phyloP scores from a whole-genome alignment of 2,888 invertebrate species.

The Esperia sulphurella region DNA sequence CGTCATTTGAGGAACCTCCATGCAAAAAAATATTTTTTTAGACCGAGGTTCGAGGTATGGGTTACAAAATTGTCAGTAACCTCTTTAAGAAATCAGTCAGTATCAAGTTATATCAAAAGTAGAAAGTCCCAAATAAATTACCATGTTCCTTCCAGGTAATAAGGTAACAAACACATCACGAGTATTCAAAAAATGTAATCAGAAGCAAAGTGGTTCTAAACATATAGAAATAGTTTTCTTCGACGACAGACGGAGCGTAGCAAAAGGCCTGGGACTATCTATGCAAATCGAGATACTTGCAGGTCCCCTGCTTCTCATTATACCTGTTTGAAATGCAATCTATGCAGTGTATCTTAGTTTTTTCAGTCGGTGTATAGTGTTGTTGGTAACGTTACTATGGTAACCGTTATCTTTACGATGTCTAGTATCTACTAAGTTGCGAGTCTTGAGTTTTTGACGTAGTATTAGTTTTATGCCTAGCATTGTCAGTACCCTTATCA shows the following conservation, averaged over 20 bases:
- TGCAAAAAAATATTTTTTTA: no score
- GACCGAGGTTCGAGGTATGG: no score
- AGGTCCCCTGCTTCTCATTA: conserved; percentile 57
- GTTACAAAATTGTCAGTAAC: no score
- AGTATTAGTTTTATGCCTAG: no score
- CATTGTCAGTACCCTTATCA: no score
- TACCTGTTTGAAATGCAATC: conserved; percentile 72
- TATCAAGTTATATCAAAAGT: no score
- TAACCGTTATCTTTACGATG: conserved; percentile 49
- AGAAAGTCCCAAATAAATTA: no score
- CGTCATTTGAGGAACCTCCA: no score
- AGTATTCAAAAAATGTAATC: conserved; percentile 3
- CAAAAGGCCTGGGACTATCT: conserved; percentile 41
- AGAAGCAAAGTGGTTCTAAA: not conserved
- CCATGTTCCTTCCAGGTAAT: no score
- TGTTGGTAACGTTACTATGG: conserved; percentile 53
- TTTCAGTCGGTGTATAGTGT: conserved; percentile 56
- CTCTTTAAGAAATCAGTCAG: no score
- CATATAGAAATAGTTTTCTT: conserved; percentile 3
- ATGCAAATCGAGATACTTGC: conserved; percentile 60
- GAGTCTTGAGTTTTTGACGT: no score
- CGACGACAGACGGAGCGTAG: conserved; percentile 7
- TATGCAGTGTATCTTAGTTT: conserved; percentile 71
- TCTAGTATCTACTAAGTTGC: conserved; percentile 4
- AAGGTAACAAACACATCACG: no score